phyloP scores from a whole-genome alignment of 2,888 invertebrate species.

The Falcaria lacertinaria region DNA sequence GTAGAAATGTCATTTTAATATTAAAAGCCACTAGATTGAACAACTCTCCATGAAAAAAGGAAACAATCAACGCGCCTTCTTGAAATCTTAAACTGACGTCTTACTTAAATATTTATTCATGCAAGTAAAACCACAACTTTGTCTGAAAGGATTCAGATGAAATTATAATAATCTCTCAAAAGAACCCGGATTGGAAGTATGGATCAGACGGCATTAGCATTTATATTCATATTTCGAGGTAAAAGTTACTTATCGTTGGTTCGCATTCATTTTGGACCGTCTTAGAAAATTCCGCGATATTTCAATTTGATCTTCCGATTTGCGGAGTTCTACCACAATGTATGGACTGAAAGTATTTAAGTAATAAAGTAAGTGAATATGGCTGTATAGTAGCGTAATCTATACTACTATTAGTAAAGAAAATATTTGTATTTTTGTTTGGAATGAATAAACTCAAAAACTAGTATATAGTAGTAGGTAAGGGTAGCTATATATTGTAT shows the following conservation, averaged over 20 bases:
- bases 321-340: slow-evolving; percentile 6
- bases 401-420: too few species aligned
- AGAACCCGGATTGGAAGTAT: slow-evolving; percentile 67
- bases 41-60: not conserved
- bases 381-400: too few species aligned
- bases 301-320: slow-evolving; percentile 18
- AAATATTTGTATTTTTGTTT: too few species aligned
- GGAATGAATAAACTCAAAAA: too few species aligned
- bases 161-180: slow-evolving; percentile 74
- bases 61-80: slow-evolving; percentile 2
- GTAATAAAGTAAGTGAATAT: too few species aligned
- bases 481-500: too few species aligned
- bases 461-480: too few species aligned
- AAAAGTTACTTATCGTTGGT: slow-evolving; percentile 66
- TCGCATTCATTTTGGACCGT: slow-evolving; percentile 40
- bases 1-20: too few species aligned
- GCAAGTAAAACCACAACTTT: slow-evolving; percentile 53
- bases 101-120: slow-evolving; percentile 53
- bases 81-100: slow-evolving; percentile 22
- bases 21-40: too few species aligned
- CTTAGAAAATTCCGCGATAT: slow-evolving; percentile 10
- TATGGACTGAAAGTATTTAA: not conserved
- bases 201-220: slow-evolving; percentile 70
- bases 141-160: slow-evolving; percentile 60
- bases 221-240: slow-evolving; percentile 69